Percentiles rank a stretch among this genome's conserved stretches.
phyloP scores from a whole-genome alignment of 1,140 invertebrate genomes.

The Bicyclus anynana region DNA sequence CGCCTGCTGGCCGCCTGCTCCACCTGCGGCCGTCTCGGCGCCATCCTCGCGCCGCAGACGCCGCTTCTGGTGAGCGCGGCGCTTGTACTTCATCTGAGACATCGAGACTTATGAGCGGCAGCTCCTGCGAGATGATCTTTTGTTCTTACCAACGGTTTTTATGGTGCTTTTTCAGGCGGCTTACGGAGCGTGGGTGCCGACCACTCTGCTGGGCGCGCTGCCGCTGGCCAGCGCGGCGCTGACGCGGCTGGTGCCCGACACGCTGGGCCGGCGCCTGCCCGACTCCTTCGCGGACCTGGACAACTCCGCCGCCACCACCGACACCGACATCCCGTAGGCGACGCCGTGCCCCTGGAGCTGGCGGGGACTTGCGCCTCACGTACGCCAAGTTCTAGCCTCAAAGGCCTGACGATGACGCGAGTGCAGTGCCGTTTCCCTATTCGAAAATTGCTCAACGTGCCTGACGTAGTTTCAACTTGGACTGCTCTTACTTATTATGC shows the following conservation, averaged over 20 bases:
- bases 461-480: too few relatives aligned
- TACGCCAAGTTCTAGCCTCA: too few relatives aligned
- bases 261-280: slow-evolving; percentile 55
- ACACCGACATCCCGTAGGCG: slow-evolving; percentile 19
- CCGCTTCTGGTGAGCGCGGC: slow-evolving; percentile 81
- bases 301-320: slow-evolving; percentile 19
- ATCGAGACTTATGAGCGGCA: too few relatives aligned
- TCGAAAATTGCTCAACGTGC: too few relatives aligned
- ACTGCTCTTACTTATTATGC: too few relatives aligned
- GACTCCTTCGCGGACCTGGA: slow-evolving; percentile 61
- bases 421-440: too few relatives aligned
- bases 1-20: slow-evolving; percentile 81
- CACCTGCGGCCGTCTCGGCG: slow-evolving; percentile 84
- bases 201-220: slow-evolving; percentile 50
- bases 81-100: too few relatives aligned
- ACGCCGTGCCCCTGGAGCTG: neutral
- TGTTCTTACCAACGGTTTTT: too few relatives aligned
- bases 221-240: slow-evolving; percentile 59
- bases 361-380: too few relatives aligned
- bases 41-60: slow-evolving; percentile 85
- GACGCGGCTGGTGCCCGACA: slow-evolving; percentile 61
- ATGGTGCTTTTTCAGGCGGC: slow-evolving; percentile 32
- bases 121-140: too few relatives aligned
- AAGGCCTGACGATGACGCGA: too few relatives aligned
- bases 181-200: slow-evolving; percentile 53